Conservation (phyloP, 2,113 vertebrate species). For the Channa maculata region DNA sequence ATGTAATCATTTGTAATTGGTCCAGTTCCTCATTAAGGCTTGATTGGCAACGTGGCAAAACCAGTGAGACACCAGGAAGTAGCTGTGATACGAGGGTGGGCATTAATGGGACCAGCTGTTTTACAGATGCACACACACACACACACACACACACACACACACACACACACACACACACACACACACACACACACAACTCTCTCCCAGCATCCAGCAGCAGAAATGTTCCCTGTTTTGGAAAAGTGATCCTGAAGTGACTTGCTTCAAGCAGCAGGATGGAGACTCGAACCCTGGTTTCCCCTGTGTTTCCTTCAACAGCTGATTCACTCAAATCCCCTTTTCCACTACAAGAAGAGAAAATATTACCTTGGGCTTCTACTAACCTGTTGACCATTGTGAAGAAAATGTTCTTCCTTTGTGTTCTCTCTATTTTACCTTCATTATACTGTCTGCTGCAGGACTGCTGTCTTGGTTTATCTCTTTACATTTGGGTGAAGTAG, state of each 20-base stretch:
- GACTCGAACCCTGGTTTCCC: too few relatives aligned
- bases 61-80: conserved; percentile 55
- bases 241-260: not conserved
- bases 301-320: too few relatives aligned
- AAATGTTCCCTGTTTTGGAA: not conserved
- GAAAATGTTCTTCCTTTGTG: too few relatives aligned
- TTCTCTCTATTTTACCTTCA: too few relatives aligned
- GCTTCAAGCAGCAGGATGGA: too few relatives aligned
- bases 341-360: too few relatives aligned
- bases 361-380: too few relatives aligned
- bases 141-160: not conserved
- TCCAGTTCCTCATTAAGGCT: conserved; percentile 43
- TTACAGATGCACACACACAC: not conserved
- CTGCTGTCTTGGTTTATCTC: too few relatives aligned
- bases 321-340: too few relatives aligned
- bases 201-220: not conserved
- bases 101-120: not conserved
- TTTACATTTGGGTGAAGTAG: too few relatives aligned
- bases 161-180: not conserved
- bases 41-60: conserved; percentile 38
- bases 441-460: too few relatives aligned
- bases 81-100: conserved; percentile 1
- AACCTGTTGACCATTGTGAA: too few relatives aligned
- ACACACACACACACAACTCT: not conserved
- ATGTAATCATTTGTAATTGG: conserved; percentile 75